phyloP scores from a whole-genome alignment of 2,797 vertebrate genomes.

The Molossus molossus region DNA sequence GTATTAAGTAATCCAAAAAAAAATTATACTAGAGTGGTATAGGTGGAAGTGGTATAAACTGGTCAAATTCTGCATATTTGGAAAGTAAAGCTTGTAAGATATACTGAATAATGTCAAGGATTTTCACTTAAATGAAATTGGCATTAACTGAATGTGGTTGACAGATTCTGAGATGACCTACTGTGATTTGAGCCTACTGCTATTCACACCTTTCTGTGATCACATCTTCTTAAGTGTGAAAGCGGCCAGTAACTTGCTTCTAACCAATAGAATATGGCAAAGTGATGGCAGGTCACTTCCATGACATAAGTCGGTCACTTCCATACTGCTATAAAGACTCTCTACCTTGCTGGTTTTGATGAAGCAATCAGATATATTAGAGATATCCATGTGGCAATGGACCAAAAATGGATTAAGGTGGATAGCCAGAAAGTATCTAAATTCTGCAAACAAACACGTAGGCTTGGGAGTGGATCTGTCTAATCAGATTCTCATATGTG shows the following conservation, averaged over 20 bases:
- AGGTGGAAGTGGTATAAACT: neutral
- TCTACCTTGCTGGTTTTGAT: neutral
- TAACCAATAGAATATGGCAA: neutral
- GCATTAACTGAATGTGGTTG: neutral
- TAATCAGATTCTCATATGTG: neutral
- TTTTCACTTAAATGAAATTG: neutral
- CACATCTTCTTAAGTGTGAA: neutral
- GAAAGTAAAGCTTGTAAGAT: neutral
- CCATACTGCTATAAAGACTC: neutral
- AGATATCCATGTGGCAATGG: neutral
- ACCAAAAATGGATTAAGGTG: neutral
- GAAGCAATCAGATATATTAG: neutral
- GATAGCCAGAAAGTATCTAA: neutral
- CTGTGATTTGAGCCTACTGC: neutral
- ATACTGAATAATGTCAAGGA: neutral
- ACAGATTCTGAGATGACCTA: neutral
- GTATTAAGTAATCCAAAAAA: neutral
- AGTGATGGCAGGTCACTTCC: neutral
- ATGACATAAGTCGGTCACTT: neutral
- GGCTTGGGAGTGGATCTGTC: neutral
- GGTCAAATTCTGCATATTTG: neutral
- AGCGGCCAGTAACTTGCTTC: neutral
- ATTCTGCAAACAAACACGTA: neutral
- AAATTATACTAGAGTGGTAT: neutral
- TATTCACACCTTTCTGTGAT: neutral